Evolutionary conservation across 2,888 invertebrate genomes (phyloP).

Genomic region (Trichopria drosophilae): DNA sequence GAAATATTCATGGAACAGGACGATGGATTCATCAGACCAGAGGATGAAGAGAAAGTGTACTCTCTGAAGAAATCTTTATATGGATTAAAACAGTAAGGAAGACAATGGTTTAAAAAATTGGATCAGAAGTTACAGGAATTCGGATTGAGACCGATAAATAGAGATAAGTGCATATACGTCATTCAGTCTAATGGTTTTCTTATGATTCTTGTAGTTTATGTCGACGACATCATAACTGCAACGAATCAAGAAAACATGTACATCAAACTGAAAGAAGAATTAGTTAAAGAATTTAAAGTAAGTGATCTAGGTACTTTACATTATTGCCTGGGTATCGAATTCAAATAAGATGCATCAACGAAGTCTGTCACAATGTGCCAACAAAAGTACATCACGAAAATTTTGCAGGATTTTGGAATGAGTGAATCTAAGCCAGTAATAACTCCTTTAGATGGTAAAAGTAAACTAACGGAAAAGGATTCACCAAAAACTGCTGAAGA

Average conservation of each 20-base stretch:
- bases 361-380: too few species aligned
- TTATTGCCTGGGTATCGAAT: too few species aligned
- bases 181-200: conserved; percentile 19
- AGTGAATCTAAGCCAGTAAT: too few species aligned
- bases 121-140: conserved; percentile 24
- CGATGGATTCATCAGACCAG: background rate
- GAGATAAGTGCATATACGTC: conserved; percentile 34
- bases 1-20: conserved; percentile 4
- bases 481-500: too few species aligned
- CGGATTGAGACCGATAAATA: conserved; percentile 23
- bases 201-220: conserved; percentile 34
- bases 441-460: too few species aligned
- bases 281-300: conserved; percentile 28
- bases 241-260: conserved; percentile 25
- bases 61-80: conserved; percentile 21
- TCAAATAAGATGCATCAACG: too few species aligned
- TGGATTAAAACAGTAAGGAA: conserved; percentile 34
- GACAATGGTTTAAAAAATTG: conserved; percentile 33
- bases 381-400: too few species aligned
- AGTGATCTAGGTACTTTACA: too few species aligned
- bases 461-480: too few species aligned
- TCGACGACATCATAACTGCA: conserved; percentile 39
- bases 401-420: too few species aligned
- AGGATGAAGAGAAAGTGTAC: background rate
- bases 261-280: conserved; percentile 19